Evolutionary conservation across 2,113 vertebrate genomes (phyloP).

Genomic region (Hippocampus abdominalis): DNA sequence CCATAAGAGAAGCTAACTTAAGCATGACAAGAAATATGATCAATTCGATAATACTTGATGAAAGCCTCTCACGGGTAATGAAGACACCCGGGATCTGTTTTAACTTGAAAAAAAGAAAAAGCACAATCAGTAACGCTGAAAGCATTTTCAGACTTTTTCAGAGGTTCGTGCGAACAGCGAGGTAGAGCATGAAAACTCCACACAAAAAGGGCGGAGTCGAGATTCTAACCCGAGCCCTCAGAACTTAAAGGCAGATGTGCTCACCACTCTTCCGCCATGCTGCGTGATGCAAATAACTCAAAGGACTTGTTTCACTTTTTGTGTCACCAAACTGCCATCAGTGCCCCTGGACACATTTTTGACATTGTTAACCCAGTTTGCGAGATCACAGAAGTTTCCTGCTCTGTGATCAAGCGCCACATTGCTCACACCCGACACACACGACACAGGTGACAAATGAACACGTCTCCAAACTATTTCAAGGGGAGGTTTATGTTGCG

Average conservation of each 20-base stretch:
- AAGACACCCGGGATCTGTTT: not conserved
- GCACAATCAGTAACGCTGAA: not conserved
- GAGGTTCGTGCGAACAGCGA: no score
- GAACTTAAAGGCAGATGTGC: no score
- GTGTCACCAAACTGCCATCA: constrained; percentile 18
- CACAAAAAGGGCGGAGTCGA: no score
- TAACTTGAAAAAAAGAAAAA: not conserved
- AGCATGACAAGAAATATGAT: not conserved
- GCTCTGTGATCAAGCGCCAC: constrained; percentile 18
- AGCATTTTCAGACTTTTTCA: not conserved
- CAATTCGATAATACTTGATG: not conserved
- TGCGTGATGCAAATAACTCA: not conserved
- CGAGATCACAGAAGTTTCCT: not conserved
- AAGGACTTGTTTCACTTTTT: not conserved
- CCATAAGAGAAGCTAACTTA: not conserved
- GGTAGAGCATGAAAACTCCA: no score
- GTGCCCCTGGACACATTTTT: constrained; percentile 1
- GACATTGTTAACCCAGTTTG: constrained; percentile 24
- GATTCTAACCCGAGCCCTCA: no score
- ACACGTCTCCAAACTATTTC: constrained; percentile 49
- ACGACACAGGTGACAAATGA: constrained; percentile 33
- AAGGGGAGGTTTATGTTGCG: constrained; percentile 61
- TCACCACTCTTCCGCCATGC: no score
- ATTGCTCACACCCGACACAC: constrained; percentile 51
- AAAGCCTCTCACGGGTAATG: not conserved